Base-by-base conservation (phyloP, 2,888 invertebrate species). In the Athalia rosae region DNA sequence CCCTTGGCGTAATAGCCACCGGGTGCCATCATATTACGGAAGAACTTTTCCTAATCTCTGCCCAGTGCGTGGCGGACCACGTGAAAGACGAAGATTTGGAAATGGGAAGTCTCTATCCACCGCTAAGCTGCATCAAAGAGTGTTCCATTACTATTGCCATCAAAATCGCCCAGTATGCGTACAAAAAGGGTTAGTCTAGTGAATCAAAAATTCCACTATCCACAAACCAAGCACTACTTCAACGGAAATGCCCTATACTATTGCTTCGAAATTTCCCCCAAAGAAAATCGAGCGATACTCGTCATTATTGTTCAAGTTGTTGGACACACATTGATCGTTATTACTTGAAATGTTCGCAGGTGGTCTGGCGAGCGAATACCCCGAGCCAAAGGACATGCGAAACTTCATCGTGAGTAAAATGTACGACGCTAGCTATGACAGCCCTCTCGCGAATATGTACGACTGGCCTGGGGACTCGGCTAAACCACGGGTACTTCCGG, bases 21-120 rank as follows among this genome's bases (percentile, higher is more conserved):
- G 96, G 97, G 77, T 95, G 98, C 4, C 96, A 97, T 88, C 98
- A 98, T 87, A 97, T 99, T 87, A 95, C 95, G 5, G 98, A 99
- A 87, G 95, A 95, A 80, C 93, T 99, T 90, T 99, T 99, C 93
- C 92, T 99, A 69, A 94, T 96, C 76, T 97, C 99, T 11, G 98
- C 99, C n/a, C 94, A 96, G 92, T 96, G 94, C 66, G 92, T 98
- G 76, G 96, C 99, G 2, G 93, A 95, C 83, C 93, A 94, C 84
- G 98, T 99, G 0, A 95, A 94, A 0, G 94, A 96, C 76, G 92
- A 92, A 7, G 96, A 99, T 90, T 91, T 99, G 73, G 93, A 92
- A 0, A 92, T 93, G 76, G 99, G 99, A 7, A 95, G 98, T 80
- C 92, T 99, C 71, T 99, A 99, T 89, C 99, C 99, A 5, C 96